Percentiles rank a stretch among this genome's conserved stretches.
These are phyloP conservation scores for Liasis olivaceus DNA, from an alignment of 2,797 vertebrate genomes.

Conservation along the genomic window DNA sequence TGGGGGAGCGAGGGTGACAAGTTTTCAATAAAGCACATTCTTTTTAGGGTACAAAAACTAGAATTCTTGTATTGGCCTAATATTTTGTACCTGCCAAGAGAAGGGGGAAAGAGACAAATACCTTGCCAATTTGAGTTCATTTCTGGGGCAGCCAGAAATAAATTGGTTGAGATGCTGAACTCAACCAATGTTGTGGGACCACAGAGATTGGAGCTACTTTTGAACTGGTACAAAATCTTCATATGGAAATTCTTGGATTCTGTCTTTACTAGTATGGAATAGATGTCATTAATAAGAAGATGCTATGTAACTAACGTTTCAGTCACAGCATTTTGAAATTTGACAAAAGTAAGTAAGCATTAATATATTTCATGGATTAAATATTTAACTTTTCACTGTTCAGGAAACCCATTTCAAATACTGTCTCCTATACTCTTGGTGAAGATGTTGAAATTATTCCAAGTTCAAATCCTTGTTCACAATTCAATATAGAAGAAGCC, in stretches of 20 bases:
- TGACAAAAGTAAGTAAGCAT: neutral
- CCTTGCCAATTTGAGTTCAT: neutral
- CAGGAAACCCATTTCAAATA: conserved; percentile 59
- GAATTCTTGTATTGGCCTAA: neutral
- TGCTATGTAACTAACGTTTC: neutral
- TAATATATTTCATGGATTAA: neutral
- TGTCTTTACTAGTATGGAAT: neutral
- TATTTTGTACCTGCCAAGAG: neutral
- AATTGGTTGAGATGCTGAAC: neutral
- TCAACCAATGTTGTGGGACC: neutral
- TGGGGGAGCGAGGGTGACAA: neutral
- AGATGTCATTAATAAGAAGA: neutral
- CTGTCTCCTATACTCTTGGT: conserved; percentile 17
- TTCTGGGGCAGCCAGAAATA: neutral
- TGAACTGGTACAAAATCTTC: neutral
- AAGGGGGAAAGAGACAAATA: neutral
- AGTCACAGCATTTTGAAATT: neutral
- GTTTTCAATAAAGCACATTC: neutral
- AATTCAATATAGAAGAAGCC: conserved; percentile 48
- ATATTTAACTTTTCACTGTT: conserved; percentile 37
- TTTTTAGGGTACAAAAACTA: neutral
- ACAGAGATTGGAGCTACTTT: neutral
- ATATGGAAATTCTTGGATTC: neutral
- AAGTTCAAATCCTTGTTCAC: conserved; percentile 78
- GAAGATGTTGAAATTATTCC: conserved; percentile 70